A percentile compares a stretch with the other conserved stretches of the same genome.
phyloP scores from a whole-genome alignment of 2,113 vertebrate species.

The Abramis brama region DNA sequence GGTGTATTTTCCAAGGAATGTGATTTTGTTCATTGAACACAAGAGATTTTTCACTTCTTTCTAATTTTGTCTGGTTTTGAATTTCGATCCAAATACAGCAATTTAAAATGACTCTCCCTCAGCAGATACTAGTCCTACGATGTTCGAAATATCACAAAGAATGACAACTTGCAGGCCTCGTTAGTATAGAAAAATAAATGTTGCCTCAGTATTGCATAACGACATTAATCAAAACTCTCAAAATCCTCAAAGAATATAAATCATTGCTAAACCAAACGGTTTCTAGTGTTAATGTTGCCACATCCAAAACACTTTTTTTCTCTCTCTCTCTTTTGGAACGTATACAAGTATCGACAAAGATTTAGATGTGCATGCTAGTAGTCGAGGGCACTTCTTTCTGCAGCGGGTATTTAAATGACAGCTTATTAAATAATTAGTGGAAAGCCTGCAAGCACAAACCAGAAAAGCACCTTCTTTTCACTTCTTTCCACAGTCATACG shows the following conservation, averaged over 20 bases:
- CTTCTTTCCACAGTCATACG: constrained; percentile 49
- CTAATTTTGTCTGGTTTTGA: not conserved
- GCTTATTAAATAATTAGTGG: constrained; percentile 28
- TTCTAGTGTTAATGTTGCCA: not conserved
- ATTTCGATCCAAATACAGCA: not conserved
- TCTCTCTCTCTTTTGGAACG: not conserved
- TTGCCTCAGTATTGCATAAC: constrained; percentile 57
- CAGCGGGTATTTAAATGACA: constrained; percentile 10
- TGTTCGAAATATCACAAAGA: constrained; percentile 16
- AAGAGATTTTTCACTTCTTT: not conserved
- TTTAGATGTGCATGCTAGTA: not conserved
- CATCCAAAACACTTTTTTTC: not conserved
- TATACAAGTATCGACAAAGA: not conserved
- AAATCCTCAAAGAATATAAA: constrained; percentile 11
- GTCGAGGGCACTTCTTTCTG: constrained; percentile 25
- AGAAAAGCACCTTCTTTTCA: constrained; percentile 43
- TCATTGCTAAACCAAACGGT: constrained; percentile 9
- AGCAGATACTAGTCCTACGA: not conserved
- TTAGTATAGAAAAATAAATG: constrained; percentile 59
- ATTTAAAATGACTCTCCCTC: not conserved
- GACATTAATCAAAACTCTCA: constrained; percentile 24
- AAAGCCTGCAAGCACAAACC: constrained; percentile 37
- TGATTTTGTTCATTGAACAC: constrained; percentile 1
- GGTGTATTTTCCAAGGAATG: not conserved
- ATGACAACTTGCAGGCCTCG: constrained; percentile 1